Base-by-base conservation (phyloP, 2,113 vertebrate genomes). In the Oreotrochilus melanogaster region DNA sequence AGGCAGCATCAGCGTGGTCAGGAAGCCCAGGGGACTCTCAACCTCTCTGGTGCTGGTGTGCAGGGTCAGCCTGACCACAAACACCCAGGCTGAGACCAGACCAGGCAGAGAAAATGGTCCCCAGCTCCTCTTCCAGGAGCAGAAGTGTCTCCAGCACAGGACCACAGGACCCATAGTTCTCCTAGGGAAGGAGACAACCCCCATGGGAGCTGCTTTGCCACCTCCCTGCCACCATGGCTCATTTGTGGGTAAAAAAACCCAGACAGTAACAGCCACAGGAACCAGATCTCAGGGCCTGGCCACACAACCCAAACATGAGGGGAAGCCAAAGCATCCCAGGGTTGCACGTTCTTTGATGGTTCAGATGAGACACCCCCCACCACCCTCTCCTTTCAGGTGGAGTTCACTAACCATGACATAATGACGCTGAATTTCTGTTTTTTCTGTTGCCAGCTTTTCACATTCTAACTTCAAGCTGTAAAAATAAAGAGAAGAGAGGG, bases 391-490 rank as follows among this genome's bases (percentile, higher is more conserved):
- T 37, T 78, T 78, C 94, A 94, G 87, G 91, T 94, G 67, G 43
- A 71, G 28, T 69, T 64, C 53, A 96, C 99, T 99, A 97, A 99
- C 99, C 99, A 99, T 99, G 97, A 99, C 99, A 89, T 99, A 99
- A 97, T 99, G 99, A 86, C 99, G 98, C 98, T 99, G 99, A 96
- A 99, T 99, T 98, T 99, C 99, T 0, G 99, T 99, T 98, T 99
- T 99, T 95, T 99, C 99, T 43, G 98, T 99, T 67, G 99, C 99
- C 98, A 99, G 97, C 93, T 99, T 99, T 97, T 99, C 99, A 97
- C 99, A 99, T 97, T 99, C 99, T 96, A 99, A 86, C 97, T 99
- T 99, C 97, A 99, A 98, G 98, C 99, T 99, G 97, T 86, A 91
- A 72, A 88, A 88, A 95, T 60, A 93, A 54, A 96, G 30, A 73